Evolutionary conservation across 2,888 invertebrate species (phyloP).

Genomic region (Boloria euphrosyne): DNA sequence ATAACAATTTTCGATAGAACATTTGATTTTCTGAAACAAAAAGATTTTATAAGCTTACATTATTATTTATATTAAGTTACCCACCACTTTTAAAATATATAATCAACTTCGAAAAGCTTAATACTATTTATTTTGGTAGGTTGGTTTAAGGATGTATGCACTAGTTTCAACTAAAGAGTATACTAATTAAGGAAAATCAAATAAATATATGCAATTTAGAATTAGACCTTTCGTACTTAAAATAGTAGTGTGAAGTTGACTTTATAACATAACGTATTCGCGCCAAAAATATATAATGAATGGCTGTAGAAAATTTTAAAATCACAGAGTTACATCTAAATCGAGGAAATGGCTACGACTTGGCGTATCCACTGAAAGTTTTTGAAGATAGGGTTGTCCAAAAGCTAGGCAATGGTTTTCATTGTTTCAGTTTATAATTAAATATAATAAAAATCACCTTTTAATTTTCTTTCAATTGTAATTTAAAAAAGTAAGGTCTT

Average conservation of each 20-base stretch:
- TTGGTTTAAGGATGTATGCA: too few relatives aligned
- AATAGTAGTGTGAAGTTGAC: too few relatives aligned
- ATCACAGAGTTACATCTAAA: constrained; percentile 24
- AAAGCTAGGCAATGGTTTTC: too few relatives aligned
- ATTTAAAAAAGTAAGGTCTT: neutral
- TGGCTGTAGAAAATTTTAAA: constrained; percentile 19
- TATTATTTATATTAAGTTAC: too few relatives aligned
- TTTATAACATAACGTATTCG: neutral
- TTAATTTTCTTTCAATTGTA: neutral
- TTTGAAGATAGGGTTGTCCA: constrained; percentile 17
- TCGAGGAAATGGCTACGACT: constrained; percentile 20
- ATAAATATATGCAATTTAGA: too few relatives aligned
- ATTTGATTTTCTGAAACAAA: constrained; percentile 52
- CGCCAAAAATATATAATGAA: constrained; percentile 19
- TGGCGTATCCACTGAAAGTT: constrained; percentile 25
- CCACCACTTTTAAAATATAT: too few relatives aligned
- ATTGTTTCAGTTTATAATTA: too few relatives aligned
- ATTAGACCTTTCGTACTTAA: too few relatives aligned
- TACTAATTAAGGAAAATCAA: too few relatives aligned
- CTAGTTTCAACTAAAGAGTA: too few relatives aligned
- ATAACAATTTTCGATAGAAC: constrained; percentile 49
- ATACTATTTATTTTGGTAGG: too few relatives aligned
- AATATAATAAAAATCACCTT: neutral
- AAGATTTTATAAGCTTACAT: neutral
- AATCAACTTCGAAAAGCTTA: too few relatives aligned